phyloP scores from a whole-genome alignment of 2,113 vertebrate species.

The Eretmochelys imbricata region DNA sequence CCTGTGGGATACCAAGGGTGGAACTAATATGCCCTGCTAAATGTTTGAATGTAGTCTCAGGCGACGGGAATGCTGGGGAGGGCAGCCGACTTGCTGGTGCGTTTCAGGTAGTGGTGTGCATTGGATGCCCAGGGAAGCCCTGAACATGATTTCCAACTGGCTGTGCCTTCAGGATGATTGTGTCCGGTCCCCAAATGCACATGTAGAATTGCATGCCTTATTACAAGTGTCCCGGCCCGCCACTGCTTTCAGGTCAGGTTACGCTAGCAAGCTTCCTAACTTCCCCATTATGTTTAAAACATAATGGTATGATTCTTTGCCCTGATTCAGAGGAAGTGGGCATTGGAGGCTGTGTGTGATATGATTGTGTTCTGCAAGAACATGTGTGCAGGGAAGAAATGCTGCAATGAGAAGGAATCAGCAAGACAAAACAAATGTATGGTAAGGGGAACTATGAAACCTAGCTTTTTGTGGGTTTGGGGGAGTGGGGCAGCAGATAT shows the following conservation, averaged over 20 bases:
- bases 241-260: background rate
- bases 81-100: conserved; percentile 16
- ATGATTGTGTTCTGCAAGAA: conserved; percentile 67
- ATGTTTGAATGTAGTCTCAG: background rate
- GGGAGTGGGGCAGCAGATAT: background rate
- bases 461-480: background rate
- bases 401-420: conserved; percentile 3
- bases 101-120: background rate
- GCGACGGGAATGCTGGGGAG: conserved; percentile 25
- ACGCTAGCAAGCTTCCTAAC: conserved; percentile 44
- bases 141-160: background rate
- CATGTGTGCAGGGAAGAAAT: conserved; percentile 38
- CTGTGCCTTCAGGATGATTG: background rate
- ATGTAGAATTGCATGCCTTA: background rate
- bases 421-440: background rate
- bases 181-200: background rate
- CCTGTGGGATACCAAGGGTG: fast-evolving
- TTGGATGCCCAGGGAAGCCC: background rate
- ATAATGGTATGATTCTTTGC: conserved; percentile 68
- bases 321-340: conserved; percentile 67
- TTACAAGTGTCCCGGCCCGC: background rate
- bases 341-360: conserved; percentile 51
- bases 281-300: conserved; percentile 66
- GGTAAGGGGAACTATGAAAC: background rate
- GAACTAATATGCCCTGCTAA: fast-evolving